A percentile compares a stretch with the other conserved stretches of the same genome.
These are phyloP conservation scores for Helogale parvula DNA, from an alignment of 2,113 vertebrate species.

Conservation along the genomic window DNA sequence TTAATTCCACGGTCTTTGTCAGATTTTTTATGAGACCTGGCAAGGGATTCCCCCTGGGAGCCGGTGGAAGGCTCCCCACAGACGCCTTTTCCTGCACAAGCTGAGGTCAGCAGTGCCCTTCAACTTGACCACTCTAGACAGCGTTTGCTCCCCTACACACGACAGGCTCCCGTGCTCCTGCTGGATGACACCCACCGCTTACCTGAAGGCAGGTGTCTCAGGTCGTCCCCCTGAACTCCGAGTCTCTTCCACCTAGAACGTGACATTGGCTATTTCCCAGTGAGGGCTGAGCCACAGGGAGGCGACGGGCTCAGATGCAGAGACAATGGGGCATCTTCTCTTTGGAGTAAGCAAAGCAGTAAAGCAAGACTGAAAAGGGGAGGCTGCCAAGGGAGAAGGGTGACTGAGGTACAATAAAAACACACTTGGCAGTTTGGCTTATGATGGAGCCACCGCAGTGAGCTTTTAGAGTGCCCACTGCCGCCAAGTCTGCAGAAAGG, in stretches of 20 bases:
- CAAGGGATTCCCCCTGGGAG: not conserved
- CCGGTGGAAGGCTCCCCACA: not conserved
- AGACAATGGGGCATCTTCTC: not conserved
- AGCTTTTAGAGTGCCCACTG: not conserved
- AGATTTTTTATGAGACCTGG: not conserved
- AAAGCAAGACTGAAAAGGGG: not conserved
- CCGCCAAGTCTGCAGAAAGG: not conserved
- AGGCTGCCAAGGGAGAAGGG: not conserved
- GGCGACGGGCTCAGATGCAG: not conserved
- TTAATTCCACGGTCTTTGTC: not conserved
- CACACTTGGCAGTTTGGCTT: not conserved
- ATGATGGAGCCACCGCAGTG: not conserved
- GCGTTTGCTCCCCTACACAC: fast-evolving
- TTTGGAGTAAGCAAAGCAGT: not conserved
- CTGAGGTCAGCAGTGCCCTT: not conserved
- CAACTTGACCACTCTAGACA: not conserved
- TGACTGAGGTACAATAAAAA: not conserved
- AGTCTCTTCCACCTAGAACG: not conserved
- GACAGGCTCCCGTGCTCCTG: fast-evolving
- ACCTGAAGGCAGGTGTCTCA: fast-evolving
- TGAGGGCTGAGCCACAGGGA: not conserved
- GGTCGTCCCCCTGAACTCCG: fast-evolving
- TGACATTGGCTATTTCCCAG: not conserved
- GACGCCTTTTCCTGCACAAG: not conserved
- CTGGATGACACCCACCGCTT: fast-evolving